Evolutionary conservation across 2,888 invertebrate species (phyloP), one percentile per base, ranked within the genome.

Genomic region (Adineta ricciae): DNA sequence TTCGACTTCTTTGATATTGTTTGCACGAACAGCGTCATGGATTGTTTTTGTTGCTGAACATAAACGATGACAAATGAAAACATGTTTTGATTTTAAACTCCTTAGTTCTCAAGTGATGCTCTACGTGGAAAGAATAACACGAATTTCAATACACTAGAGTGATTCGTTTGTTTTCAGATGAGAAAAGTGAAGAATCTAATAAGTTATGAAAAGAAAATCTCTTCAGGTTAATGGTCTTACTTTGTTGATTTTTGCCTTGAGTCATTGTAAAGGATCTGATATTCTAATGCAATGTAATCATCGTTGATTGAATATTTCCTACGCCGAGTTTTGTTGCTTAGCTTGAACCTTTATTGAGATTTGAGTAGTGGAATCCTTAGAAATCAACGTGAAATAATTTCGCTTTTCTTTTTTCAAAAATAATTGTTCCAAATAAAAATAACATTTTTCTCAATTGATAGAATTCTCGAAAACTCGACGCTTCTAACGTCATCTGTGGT

Each of bases 1-100:
- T 87, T 90, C 89, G 85, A 91, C 85, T 78, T 89, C 88, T 82
- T 88, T 85, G 2, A 90, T 88, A 87, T 90, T 89, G 14, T 89
- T 89, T 84, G 83, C 84, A 84, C 86, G 87, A 49, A 88, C 88
- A 11, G 87, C 87, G 41, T 89, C 88, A 84, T 88, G 88, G 84
- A 88, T 88, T n/a, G 84, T 86, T 83, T 86, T 83, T 21, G 24
- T 82, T 9, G 50, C 85, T 85, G 32, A 24, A 78, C 36, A 52
- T 24, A 27, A 27, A 52, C 7, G 27, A 49, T 41, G 27, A 21
- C 38, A 83, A n/a, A 83, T 21, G 38, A 24, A 16, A 2, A 19
- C 19, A 16, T 50, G 16, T 50, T 50, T 50, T 50, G 11, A 9
- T 9, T 50, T 50, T 16, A 16, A 50, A 19, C 50, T 19, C 19